phyloP scores from a whole-genome alignment of 2,113 vertebrate species.

The Cyprinodon variegatus region DNA sequence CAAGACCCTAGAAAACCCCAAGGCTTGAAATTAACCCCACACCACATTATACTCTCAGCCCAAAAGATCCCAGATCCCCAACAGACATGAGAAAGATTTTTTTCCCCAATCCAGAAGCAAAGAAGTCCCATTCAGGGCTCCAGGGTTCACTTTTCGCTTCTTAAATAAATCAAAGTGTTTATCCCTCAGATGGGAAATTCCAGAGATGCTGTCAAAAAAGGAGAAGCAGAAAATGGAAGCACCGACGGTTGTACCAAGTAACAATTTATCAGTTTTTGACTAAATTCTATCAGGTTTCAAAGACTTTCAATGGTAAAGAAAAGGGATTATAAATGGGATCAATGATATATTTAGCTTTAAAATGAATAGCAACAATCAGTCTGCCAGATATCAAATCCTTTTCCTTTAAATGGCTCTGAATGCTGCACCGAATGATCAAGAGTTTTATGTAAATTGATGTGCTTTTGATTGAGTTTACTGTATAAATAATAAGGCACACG shows the following conservation, averaged over 20 bases:
- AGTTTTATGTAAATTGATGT: not conserved
- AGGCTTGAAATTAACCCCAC: conserved; percentile 66
- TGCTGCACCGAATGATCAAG: not conserved
- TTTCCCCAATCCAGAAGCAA: not conserved
- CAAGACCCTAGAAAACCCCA: conserved; percentile 66
- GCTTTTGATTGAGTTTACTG: not conserved
- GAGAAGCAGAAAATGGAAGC: not conserved
- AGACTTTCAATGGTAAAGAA: not conserved
- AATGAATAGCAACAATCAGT: not conserved
- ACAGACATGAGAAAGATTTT: not conserved
- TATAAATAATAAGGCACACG: no score
- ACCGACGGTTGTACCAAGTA: not conserved
- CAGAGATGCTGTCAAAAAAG: not conserved
- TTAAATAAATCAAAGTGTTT: not conserved
- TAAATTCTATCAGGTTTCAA: not conserved
- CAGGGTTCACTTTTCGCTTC: not conserved
- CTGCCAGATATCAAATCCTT: not conserved
- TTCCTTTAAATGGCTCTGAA: not conserved
- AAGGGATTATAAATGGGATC: not conserved
- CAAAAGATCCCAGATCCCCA: not conserved
- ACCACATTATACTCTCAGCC: not conserved
- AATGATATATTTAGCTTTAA: not conserved
- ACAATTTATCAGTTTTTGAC: not conserved
- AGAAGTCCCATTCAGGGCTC: not conserved
- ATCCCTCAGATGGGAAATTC: not conserved